Percentiles rank a stretch among this genome's conserved stretches.
These are phyloP conservation scores for Boloria selene DNA, from an alignment of 2,888 invertebrate species.

Conservation along the genomic window DNA sequence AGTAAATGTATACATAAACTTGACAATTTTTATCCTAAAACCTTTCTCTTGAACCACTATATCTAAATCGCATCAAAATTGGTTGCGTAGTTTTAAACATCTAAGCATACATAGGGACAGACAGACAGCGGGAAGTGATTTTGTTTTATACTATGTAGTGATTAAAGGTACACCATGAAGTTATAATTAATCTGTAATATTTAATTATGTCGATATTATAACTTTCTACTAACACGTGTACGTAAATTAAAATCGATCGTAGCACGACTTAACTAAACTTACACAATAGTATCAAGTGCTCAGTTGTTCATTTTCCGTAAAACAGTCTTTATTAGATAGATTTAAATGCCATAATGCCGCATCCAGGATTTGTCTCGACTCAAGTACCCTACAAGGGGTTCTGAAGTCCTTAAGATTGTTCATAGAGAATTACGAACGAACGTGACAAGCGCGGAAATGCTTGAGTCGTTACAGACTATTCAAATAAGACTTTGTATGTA, in stretches of 20 bases:
- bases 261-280: not conserved
- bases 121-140: no score
- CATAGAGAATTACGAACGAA: slow-evolving; percentile 17
- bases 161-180: no score
- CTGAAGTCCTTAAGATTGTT: slow-evolving; percentile 19
- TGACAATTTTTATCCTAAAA: no score
- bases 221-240: no score
- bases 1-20: no score
- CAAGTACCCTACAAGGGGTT: not conserved
- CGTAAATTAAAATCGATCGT: not conserved
- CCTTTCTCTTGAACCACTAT: no score
- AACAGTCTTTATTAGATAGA: not conserved
- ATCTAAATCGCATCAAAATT: no score
- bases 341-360: not conserved
- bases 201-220: no score
- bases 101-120: no score
- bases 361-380: not conserved
- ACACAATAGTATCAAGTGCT: not conserved
- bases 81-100: no score
- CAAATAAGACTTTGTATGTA: not conserved
- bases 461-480: slow-evolving; percentile 7
- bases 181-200: no score
- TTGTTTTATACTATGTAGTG: no score
- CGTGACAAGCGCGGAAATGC: slow-evolving; percentile 13
- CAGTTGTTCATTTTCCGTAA: not conserved